A percentile compares a stretch with the other conserved stretches of the same genome.
Conservation (phyloP, 37 sponge, comb jelly and placozoan species). For the Cliona cf. orientalis region DNA sequence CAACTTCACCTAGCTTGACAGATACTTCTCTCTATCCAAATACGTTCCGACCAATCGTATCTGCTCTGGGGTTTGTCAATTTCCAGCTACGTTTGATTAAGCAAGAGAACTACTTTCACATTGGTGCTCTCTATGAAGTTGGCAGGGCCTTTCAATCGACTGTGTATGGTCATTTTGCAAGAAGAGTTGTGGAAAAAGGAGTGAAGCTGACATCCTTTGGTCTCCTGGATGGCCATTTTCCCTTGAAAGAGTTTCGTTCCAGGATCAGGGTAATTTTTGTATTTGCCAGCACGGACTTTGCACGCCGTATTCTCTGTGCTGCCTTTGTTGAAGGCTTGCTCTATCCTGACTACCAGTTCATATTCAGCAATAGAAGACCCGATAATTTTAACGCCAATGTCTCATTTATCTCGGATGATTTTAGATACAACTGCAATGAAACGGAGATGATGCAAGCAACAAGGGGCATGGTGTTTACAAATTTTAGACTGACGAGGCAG, state of each 20-base stretch:
- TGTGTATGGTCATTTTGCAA: no score
- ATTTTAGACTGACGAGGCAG: neutral
- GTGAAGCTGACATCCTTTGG: no score
- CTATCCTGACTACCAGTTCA: conserved; percentile 13
- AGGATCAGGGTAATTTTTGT: neutral
- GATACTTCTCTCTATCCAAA: neutral
- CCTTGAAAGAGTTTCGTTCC: no score
- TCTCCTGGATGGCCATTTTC: no score
- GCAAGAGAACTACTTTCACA: neutral
- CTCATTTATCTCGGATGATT: neutral
- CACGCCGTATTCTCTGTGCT: neutral
- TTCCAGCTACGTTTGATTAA: neutral
- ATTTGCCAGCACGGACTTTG: neutral
- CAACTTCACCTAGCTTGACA: neutral
- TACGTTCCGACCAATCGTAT: neutral
- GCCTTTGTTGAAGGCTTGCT: neutral
- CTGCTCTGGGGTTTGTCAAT: neutral
- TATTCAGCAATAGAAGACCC: neutral
- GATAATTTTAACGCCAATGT: neutral
- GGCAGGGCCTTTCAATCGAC: no score
- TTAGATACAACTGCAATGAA: neutral
- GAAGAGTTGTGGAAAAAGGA: no score
- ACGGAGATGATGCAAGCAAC: neutral
- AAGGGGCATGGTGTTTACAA: neutral
- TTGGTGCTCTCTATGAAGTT: neutral